A percentile compares a stretch with the other conserved stretches of the same genome.
Evolutionary conservation across 2,797 vertebrate genomes (phyloP).

Genomic region (Buceros bicornis): DNA sequence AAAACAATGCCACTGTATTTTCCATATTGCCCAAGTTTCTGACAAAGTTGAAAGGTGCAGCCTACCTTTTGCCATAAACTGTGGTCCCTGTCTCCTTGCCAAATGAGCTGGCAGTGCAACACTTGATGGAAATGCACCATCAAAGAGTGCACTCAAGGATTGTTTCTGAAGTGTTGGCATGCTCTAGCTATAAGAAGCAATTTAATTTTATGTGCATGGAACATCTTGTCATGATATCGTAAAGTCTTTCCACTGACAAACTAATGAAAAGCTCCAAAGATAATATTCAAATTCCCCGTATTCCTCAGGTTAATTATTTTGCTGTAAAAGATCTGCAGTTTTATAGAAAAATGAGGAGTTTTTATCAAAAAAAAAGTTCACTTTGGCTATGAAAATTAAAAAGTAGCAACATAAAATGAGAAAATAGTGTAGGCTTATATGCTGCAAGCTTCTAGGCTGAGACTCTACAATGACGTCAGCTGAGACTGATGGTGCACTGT

Average conservation of each 20-base stretch:
- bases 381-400: neutral
- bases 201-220: neutral
- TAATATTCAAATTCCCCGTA: neutral
- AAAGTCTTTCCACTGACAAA: neutral
- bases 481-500: no score
- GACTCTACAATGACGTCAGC: neutral
- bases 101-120: neutral
- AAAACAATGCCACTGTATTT: neutral
- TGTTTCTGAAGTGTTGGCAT: neutral
- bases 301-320: neutral
- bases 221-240: neutral
- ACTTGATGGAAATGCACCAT: neutral
- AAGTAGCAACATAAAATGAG: neutral
- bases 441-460: neutral
- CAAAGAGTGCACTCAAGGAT: neutral
- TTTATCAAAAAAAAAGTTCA: neutral
- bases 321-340: neutral
- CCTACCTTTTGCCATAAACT: neutral
- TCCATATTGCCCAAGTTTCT: neutral
- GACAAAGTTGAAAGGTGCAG: neutral
- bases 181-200: neutral
- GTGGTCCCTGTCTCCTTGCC: neutral
- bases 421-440: neutral
- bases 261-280: neutral
- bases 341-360: neutral